A percentile compares a stretch with the other conserved stretches of the same genome.
Evolutionary conservation across 1,140 invertebrate genomes (phyloP).

Genomic region (Schlechtendalia chinensis): DNA sequence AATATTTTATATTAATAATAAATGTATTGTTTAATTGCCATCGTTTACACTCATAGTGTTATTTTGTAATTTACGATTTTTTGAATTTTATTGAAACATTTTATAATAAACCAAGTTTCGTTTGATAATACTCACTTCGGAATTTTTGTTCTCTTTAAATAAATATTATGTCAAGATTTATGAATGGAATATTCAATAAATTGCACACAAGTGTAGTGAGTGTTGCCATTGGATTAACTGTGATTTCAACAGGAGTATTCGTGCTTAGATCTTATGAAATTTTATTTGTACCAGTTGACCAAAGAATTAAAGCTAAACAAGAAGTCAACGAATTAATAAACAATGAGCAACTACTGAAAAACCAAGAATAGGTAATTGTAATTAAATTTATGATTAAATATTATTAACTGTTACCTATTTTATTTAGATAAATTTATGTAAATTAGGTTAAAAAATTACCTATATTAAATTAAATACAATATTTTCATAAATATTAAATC

Average conservation of each 20-base stretch:
- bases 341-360: not conserved
- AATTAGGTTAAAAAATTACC: no score
- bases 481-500: no score
- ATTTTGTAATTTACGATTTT: no score
- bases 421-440: no score
- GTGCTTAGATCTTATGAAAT: conserved; percentile 30
- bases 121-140: no score
- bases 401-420: not conserved
- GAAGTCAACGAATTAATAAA: conserved; percentile 31
- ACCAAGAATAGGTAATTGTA: conserved; percentile 24
- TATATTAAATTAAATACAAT: no score
- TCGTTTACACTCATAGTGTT: no score
- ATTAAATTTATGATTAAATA: not conserved
- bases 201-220: conserved; percentile 26
- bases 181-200: conserved; percentile 29
- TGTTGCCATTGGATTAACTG: conserved; percentile 16
- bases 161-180: conserved; percentile 33
- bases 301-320: conserved; percentile 17
- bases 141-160: not conserved
- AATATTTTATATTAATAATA: no score
- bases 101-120: no score
- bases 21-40: no score
- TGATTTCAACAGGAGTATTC: conserved; percentile 26
- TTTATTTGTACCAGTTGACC: conserved; percentile 23
- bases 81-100: no score